Conservation (phyloP, 2,888 invertebrate genomes). For the Zaprionus lineosus region DNA sequence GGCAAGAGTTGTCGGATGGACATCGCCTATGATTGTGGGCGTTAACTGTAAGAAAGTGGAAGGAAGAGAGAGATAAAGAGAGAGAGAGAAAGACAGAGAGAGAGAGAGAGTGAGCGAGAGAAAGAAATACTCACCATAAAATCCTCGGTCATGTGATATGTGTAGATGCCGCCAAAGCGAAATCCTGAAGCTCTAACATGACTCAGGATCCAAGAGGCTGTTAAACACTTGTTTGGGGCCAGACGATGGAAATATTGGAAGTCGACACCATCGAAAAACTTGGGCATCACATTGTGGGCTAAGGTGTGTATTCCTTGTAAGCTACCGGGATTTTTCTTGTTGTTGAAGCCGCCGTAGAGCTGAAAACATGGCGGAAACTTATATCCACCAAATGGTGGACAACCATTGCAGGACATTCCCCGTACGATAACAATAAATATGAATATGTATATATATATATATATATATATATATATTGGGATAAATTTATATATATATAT, state of each 20-base stretch:
- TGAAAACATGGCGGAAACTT: conserved; percentile 79
- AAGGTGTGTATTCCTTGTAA: conserved; percentile 79
- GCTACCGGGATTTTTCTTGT: conserved; percentile 80
- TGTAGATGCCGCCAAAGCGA: conserved; percentile 81
- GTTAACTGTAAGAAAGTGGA: conserved; percentile 66
- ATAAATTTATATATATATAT: too few species aligned
- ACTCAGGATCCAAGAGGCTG: conserved; percentile 79
- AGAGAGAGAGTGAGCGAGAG: too few species aligned
- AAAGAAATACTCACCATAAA: conserved; percentile 71
- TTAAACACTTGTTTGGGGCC: conserved; percentile 77
- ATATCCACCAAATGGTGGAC: conserved; percentile 46
- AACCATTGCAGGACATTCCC: conserved; percentile 57
- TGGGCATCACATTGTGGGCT: conserved; percentile 81
- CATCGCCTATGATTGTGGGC: conserved; percentile 80
- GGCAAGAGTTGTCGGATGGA: conserved; percentile 81
- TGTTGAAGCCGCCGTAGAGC: conserved; percentile 62
- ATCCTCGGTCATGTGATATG: conserved; percentile 65
- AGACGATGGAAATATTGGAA: conserved; percentile 75
- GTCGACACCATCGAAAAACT: conserved; percentile 81
- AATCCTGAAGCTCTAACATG: conserved; percentile 80
- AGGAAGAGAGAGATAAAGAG: neutral
- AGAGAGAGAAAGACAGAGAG: neutral
- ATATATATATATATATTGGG: neutral
- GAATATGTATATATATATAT: neutral
- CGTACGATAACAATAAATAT: neutral